Evolutionary conservation across 2,888 invertebrate species (phyloP).

Genomic region (Amiota mariae): DNA sequence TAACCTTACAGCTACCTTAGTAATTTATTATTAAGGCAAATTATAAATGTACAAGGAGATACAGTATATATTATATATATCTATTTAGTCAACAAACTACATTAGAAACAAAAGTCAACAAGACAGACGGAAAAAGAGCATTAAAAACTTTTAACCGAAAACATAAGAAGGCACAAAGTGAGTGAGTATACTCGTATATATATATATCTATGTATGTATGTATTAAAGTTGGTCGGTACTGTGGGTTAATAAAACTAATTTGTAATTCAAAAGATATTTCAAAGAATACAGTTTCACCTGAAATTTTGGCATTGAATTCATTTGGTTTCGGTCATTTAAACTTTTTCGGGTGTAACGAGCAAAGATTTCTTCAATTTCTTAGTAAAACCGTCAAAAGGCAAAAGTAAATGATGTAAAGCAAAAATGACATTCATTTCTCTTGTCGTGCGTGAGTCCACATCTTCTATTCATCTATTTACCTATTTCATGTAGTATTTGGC

Average conservation of each 20-base stretch:
- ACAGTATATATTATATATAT: not conserved
- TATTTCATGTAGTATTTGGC: not conserved
- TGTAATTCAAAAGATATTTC: constrained; percentile 28
- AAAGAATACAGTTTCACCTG: constrained; percentile 16
- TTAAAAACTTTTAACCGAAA: not conserved
- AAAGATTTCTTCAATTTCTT: not conserved
- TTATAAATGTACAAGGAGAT: constrained; percentile 22
- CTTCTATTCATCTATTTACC: too few relatives aligned
- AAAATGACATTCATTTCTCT: constrained; percentile 16
- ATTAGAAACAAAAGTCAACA: constrained; percentile 6
- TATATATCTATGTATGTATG: not conserved
- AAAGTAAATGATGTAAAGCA: constrained; percentile 25
- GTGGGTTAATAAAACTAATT: constrained; percentile 26
- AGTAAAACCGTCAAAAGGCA: not conserved
- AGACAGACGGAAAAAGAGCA: not conserved
- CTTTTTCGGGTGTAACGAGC: constrained; percentile 16
- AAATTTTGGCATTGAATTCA: constrained; percentile 7
- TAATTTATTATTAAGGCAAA: constrained; percentile 24
- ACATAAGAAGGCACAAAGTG: not conserved
- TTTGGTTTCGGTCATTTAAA: constrained; percentile 25
- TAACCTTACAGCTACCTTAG: constrained; percentile 21
- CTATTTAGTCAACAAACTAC: not conserved
- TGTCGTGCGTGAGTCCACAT: not conserved
- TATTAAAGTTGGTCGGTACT: not conserved
- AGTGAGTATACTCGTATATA: not conserved